Conservation (phyloP, 2,888 invertebrate genomes). For the Oxyteleia sp. region DNA sequence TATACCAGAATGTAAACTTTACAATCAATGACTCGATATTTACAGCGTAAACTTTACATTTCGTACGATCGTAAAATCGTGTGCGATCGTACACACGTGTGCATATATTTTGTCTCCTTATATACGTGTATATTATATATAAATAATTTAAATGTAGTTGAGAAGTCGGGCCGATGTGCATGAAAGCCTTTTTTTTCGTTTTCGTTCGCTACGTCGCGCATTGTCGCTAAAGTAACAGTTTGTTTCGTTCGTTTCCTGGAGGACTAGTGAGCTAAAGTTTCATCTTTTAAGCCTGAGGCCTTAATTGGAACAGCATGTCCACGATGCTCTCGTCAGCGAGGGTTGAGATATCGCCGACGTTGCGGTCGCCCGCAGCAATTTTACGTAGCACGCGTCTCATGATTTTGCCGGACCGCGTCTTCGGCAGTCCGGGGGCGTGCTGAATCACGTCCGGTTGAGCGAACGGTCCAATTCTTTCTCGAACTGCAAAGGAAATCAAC, state of each 20-base stretch:
- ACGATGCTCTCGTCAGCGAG: conserved; percentile 97
- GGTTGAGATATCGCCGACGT: conserved; percentile 97
- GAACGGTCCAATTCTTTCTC: conserved; percentile 97
- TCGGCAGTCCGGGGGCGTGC: conserved; percentile 97
- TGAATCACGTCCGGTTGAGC: conserved; percentile 98
- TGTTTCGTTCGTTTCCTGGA: conserved; percentile 51
- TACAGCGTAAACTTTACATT: conserved; percentile 44
- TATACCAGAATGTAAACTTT: conserved; percentile 34
- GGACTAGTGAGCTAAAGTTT: conserved; percentile 53
- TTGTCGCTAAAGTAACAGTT: conserved; percentile 52
- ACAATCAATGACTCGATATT: conserved; percentile 28
- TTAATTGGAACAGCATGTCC: conserved; percentile 92
- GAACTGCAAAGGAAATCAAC: conserved; percentile 91
- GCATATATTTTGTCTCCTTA: not conserved
- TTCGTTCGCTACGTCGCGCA: conserved; percentile 50
- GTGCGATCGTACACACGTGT: conserved; percentile 8
- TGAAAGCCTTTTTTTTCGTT: conserved; percentile 54
- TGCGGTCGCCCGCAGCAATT: conserved; percentile 95
- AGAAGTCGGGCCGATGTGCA: conserved; percentile 59
- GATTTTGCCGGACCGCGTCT: conserved; percentile 99
- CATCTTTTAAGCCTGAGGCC: conserved; percentile 88
- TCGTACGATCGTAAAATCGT: conserved; percentile 9
- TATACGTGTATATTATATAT: conserved; percentile 21
- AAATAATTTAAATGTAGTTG: conserved; percentile 42
- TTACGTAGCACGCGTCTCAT: conserved; percentile 98